phyloP scores from a whole-genome alignment of 1,140 invertebrate species.

The Triops cancriformis region DNA sequence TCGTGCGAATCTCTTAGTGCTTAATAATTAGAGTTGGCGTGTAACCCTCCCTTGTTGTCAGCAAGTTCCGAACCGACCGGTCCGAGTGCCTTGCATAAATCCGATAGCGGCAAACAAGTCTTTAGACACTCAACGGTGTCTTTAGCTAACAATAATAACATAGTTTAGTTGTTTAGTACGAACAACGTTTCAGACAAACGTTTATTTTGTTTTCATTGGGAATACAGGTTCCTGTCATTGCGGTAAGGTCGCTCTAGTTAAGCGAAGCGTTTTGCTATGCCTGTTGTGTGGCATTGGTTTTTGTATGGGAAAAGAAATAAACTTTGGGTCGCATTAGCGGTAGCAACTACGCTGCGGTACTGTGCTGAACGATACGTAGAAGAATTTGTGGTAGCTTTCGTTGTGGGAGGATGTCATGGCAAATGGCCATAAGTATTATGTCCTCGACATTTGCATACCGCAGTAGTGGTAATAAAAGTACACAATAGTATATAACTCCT shows the following conservation, averaged over 20 bases:
- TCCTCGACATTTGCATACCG: neutral
- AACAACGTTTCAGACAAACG: too few species aligned
- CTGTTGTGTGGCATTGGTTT: too few species aligned
- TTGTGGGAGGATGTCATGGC: conserved; percentile 3
- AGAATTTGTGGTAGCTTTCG: neutral
- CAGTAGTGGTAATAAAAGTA: conserved; percentile 1
- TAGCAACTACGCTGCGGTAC: neutral
- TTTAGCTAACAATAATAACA: neutral
- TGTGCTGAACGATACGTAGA: neutral
- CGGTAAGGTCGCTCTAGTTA: too few species aligned
- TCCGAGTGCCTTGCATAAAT: neutral
- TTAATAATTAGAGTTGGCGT: neutral
- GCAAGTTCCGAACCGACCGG: neutral
- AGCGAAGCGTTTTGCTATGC: too few species aligned
- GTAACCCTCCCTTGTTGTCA: neutral
- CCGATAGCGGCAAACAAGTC: neutral
- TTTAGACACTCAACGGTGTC: neutral
- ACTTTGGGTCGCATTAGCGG: neutral
- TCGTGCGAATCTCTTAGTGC: neutral
- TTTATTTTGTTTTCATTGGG: too few species aligned
- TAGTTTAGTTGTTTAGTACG: neutral
- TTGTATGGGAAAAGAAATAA: too few species aligned
- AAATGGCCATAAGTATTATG: neutral
- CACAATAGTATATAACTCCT: neutral
- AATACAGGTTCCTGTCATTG: too few species aligned